Percentiles rank a stretch among this genome's conserved stretches.
Evolutionary conservation across 2,888 invertebrate genomes (phyloP).

Genomic region (Bibio marci): DNA sequence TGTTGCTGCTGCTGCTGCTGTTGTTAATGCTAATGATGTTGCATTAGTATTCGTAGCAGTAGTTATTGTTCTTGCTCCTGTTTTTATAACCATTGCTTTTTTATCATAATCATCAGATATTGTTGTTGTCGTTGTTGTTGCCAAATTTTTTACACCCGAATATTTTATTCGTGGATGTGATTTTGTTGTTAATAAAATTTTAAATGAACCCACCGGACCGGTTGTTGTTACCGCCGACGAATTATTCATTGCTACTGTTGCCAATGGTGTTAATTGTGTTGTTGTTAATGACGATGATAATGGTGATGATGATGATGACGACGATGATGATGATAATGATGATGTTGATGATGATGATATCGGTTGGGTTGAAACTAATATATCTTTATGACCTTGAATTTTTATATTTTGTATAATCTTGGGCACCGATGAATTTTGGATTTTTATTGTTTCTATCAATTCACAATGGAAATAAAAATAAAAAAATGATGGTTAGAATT

Average conservation of each 20-base stretch:
- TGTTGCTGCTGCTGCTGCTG: not conserved
- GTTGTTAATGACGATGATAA: not conserved
- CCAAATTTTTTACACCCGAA: slow-evolving; percentile 15
- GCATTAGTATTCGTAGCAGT: not conserved
- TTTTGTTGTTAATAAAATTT: slow-evolving; percentile 3
- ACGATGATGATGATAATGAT: not conserved
- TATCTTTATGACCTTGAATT: too few species aligned
- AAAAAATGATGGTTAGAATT: too few species aligned
- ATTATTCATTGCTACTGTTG: not conserved
- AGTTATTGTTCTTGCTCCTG: not conserved
- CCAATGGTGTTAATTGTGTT: not conserved
- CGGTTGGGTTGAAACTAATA: too few species aligned
- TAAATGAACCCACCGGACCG: not conserved
- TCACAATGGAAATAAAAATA: too few species aligned
- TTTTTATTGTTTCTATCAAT: too few species aligned
- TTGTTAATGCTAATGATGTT: not conserved
- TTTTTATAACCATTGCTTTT: not conserved
- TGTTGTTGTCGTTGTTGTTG: not conserved
- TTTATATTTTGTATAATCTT: too few species aligned
- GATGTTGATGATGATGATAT: too few species aligned
- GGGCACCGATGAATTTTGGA: too few species aligned
- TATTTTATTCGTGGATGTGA: slow-evolving; percentile 22
- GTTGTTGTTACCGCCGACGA: not conserved
- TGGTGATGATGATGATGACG: not conserved
- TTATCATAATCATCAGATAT: not conserved